phyloP scores from a whole-genome alignment of 2,797 vertebrate species.

The Pangasius krempfi region DNA sequence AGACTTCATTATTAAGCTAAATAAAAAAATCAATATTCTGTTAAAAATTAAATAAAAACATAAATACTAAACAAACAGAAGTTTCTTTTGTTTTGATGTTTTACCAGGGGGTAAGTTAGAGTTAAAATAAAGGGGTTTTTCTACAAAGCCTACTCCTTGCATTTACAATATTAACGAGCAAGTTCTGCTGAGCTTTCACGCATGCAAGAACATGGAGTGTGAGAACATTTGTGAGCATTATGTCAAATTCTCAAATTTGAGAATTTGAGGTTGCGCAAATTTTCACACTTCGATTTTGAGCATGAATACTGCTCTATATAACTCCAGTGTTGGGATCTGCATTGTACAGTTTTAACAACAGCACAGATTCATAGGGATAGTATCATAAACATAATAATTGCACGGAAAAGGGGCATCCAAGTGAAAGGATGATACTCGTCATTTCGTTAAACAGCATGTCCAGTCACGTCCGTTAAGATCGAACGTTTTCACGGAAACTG shows the following conservation, averaged over 20 bases:
- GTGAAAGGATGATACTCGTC: neutral
- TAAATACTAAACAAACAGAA: neutral
- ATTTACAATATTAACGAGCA: neutral
- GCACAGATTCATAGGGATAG: neutral
- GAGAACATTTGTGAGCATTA: neutral
- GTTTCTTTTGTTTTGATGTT: neutral
- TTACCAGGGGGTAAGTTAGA: neutral
- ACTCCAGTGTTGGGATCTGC: no score
- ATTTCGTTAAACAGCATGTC: neutral
- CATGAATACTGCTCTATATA: neutral
- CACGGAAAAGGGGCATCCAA: neutral
- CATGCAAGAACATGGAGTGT: neutral
- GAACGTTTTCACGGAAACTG: conserved; percentile 57
- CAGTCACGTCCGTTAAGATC: neutral
- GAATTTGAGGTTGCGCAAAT: neutral
- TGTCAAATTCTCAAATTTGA: neutral
- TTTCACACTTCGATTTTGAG: neutral
- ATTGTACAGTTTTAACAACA: neutral
- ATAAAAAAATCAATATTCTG: neutral
- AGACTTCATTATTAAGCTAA: neutral
- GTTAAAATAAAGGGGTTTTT: neutral
- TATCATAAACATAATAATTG: neutral
- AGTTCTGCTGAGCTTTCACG: neutral
- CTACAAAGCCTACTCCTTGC: neutral
- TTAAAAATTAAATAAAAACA: neutral